Evolutionary conservation across 2,888 invertebrate species (phyloP), one percentile per base, ranked within the genome.

Genomic region (Sphaeridia pumilis): DNA sequence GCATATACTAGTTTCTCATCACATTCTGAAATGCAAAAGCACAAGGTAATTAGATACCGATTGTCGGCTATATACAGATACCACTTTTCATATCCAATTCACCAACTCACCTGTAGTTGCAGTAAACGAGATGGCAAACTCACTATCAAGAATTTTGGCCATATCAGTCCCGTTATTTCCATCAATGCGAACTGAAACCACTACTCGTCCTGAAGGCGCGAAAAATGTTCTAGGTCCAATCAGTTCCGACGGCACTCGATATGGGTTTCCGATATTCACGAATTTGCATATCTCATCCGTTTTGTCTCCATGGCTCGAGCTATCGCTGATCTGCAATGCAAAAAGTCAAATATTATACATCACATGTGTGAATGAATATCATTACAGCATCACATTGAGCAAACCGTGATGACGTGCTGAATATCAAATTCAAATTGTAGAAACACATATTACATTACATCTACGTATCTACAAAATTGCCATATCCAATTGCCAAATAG

Each of bases 191-290:
- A 52, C 17, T 25, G 46, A 42, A n/a, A 52, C 34, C 25, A 41
- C 28, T 2, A 52, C 38, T 34, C 47, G 27, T 26, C 57, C 57
- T 7, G 47, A 48, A 3, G 54, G 28, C 2, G 54, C 43, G 31
- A 52, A 54, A 31, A 57, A 57, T 4, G 38, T 34, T 17, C 57
- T 27, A 5, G 54, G 52, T 1, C 57, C 57, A 12, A 57, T 42
- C 12, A 57, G 27, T 22, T 36, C 35, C 12, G n/a, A 27, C 21
- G 57, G 57, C 5, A n/a, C 46, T 10, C 31, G 14, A 10, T 27
- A 46, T n/a, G 22, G 21, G 34, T 57, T 54, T 4, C 27, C 26
- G 2, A 48, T 24, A 14, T 48, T 36, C 4, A 48, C 26, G 28
- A 44, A 51, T 27, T 54, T 54, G 42, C 57, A 57, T 7, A 17